A percentile compares a stretch with the other conserved stretches of the same genome.
These are phyloP conservation scores for Eriocheir sinensis DNA, from an alignment of 1,140 invertebrate genomes.

Conservation along the genomic window DNA sequence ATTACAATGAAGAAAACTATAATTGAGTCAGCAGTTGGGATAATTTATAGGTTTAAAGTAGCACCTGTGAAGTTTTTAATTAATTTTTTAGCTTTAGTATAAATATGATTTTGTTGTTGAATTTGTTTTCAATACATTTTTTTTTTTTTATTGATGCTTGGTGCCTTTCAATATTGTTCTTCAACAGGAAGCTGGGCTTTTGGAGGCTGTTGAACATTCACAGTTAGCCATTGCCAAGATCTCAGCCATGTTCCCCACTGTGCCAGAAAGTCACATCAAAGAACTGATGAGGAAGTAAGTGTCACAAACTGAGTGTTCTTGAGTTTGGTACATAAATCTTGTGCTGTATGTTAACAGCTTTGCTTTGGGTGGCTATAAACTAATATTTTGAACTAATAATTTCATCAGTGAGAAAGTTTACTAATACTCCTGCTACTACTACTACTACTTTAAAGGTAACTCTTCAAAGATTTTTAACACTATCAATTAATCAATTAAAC, in stretches of 20 bases:
- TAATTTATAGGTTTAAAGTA: no score
- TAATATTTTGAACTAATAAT: background rate
- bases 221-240: slow-evolving; percentile 88
- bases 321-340: background rate
- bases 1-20: no score
- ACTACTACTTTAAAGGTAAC: no score
- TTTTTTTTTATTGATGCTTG: no score
- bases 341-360: background rate
- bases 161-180: background rate
- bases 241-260: slow-evolving; percentile 94
- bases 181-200: slow-evolving; percentile 58
- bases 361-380: background rate
- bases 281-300: slow-evolving; percentile 92
- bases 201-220: slow-evolving; percentile 79
- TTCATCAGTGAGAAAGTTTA: background rate
- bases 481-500: background rate
- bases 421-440: no score
- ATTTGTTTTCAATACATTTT: no score
- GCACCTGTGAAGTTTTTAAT: no score
- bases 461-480: no score
- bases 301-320: background rate
- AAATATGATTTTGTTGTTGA: no score
- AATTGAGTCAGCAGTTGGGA: no score
- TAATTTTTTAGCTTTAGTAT: no score
- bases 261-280: slow-evolving; percentile 93